These are phyloP conservation scores for Drosophila nannoptera DNA, from an alignment of 1,140 invertebrate species.

Conservation along the genomic window DNA sequence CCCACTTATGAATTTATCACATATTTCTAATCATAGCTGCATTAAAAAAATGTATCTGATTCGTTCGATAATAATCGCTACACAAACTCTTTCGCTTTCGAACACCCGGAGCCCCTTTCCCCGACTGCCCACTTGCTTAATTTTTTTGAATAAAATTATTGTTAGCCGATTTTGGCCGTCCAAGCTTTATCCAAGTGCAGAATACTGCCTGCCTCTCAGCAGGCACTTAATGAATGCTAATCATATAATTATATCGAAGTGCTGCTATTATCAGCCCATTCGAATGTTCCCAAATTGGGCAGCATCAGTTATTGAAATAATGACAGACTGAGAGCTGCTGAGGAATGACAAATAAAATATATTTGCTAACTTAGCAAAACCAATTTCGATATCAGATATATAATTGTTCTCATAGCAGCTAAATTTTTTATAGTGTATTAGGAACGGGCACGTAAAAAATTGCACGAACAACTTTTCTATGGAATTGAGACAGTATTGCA, in stretches of 20 bases:
- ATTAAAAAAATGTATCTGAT: no score
- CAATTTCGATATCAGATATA: not conserved
- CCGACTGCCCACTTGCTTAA: no score
- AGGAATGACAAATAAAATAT: no score
- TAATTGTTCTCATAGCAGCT: not conserved
- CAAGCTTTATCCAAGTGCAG: not conserved
- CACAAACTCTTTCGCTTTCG: no score
- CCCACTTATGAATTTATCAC: no score
- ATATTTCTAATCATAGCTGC: no score
- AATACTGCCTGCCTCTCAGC: not conserved
- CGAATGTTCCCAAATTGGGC: conserved; percentile 5
- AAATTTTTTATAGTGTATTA: not conserved
- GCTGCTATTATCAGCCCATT: not conserved
- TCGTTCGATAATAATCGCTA: no score
- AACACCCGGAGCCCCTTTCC: no score
- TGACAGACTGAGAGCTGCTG: no score
- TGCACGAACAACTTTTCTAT: conserved; percentile 3
- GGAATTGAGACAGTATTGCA: conserved; percentile 19
- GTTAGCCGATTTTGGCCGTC: not conserved
- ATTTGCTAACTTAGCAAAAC: no score
- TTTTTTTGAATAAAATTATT: not conserved
- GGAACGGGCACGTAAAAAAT: not conserved
- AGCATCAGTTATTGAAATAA: conserved; percentile 11
- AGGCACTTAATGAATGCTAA: conserved; percentile 16
- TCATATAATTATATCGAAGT: conserved; percentile 9